Base-by-base conservation (phyloP, 2,888 invertebrate genomes). In the Dyspetes luteomarginatus region DNA sequence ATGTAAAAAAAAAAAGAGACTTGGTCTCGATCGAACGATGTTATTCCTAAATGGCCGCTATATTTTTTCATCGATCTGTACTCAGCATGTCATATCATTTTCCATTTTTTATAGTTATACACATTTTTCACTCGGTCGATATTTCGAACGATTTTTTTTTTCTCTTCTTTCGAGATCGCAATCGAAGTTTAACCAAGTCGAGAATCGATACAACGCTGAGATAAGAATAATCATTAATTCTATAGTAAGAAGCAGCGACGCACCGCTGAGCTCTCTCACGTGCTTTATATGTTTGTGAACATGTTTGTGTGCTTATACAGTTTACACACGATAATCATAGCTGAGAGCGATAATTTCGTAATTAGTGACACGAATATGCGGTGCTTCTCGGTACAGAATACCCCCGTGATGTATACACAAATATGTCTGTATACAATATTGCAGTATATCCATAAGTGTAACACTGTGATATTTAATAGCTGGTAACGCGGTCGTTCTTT, bases 331-430 rank as follows among this genome's bases (percentile, higher is more conserved):
- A 76, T 80, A 76, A 80, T 80, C 67, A 65, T 56, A 68, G 75
- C 48, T 28, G 75, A 67, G 75, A 80, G 80, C 80, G 80, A 80
- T 80, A 80, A 80, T 80, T 80, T 76, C 48, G 80, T 80, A 80
- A 80, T 80, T 80, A 80, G 80, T 80, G 80, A 80, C 80, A 80
- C 80, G 80, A 80, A 80, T 73, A 65, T 72, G 79, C 68, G 75
- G 19, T 68, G 50, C 60, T 72, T 72, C 71, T 80, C 22, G 58
- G 52, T 60, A 69, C 78, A 55, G 67, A 78, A 78, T 67, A 45
- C 60, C 30, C n/a, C 36, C 62, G 22, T 45, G 52, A 64, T 48
- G 30, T 60, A 75, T 45, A 75, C 56, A 62, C 41, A 36, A 15
- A 75, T 36, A 75, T 56, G 41, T 36, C 48, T 68, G 50, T 22